Evolutionary conservation across 2,888 invertebrate species (phyloP).

Genomic region (Plebejus anna): DNA sequence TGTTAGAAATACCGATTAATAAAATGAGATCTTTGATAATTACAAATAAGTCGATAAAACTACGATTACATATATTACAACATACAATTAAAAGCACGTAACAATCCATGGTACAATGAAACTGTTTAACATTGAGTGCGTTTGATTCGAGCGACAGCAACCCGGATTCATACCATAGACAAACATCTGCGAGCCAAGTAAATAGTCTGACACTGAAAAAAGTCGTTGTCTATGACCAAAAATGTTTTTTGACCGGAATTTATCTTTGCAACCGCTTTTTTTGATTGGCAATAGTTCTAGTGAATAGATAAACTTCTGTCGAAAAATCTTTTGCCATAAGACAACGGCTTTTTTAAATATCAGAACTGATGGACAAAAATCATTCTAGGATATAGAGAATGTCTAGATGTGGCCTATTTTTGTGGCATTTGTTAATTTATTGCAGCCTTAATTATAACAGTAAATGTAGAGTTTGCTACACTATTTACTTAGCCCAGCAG

Average conservation of each 20-base stretch:
- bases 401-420: constrained; percentile 24
- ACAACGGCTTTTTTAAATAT: not conserved
- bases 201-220: not conserved
- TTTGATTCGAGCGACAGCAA: constrained; percentile 25
- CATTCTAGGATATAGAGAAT: not conserved
- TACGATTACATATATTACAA: constrained; percentile 77
- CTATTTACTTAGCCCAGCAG: not conserved
- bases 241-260: not conserved
- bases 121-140: constrained; percentile 42
- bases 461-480: not conserved
- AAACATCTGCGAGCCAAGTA: not conserved
- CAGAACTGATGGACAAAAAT: too few relatives aligned
- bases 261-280: not conserved
- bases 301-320: too few relatives aligned
- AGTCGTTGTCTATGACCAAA: too few relatives aligned
- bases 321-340: not conserved
- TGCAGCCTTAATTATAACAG: not conserved
- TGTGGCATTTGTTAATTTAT: not conserved
- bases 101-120: constrained; percentile 72
- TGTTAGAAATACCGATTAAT: constrained; percentile 81
- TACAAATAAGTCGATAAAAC: constrained; percentile 78
- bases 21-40: constrained; percentile 80
- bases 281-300: too few relatives aligned
- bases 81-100: constrained; percentile 62
- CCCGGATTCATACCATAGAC: constrained; percentile 12